phyloP scores from a whole-genome alignment of 2,797 vertebrate genomes.

The Acestrorhynchus altus region DNA sequence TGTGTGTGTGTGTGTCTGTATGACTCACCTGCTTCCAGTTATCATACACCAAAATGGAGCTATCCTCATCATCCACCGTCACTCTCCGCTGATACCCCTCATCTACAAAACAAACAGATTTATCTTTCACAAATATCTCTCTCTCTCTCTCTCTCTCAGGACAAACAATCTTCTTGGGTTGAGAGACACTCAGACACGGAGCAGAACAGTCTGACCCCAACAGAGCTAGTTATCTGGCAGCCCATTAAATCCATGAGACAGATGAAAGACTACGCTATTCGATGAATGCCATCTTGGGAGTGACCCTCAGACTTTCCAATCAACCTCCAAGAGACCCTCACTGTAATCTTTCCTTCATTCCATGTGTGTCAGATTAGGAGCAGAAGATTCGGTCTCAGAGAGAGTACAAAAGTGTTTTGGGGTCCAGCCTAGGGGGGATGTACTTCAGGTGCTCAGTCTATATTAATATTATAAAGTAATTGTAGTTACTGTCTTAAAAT shows the following conservation, averaged over 20 bases:
- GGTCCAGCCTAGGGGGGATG: no score
- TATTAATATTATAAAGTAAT: no score
- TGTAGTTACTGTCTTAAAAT: no score
- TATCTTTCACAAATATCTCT: conserved; percentile 4
- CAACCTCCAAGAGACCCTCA: conserved; percentile 25
- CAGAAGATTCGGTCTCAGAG: not conserved
- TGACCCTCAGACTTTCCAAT: conserved; percentile 41
- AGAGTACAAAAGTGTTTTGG: conserved; percentile 13
- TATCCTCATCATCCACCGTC: conserved; percentile 88
- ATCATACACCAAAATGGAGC: conserved; percentile 86
- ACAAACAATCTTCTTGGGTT: not conserved
- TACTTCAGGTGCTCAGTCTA: no score
- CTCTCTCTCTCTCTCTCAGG: not conserved
- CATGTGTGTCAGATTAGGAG: conserved; percentile 23
- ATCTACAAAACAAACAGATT: conserved; percentile 70
- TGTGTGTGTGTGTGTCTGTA: not conserved
- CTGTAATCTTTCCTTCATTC: conserved; percentile 29
- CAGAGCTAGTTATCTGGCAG: conserved; percentile 14
- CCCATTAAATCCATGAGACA: conserved; percentile 32
- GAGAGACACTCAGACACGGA: not conserved
- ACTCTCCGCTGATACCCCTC: conserved; percentile 87
- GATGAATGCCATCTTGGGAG: conserved; percentile 38
- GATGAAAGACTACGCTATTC: conserved; percentile 43
- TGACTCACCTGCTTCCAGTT: conserved; percentile 90
- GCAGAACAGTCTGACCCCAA: conserved; percentile 5